Evolutionary conservation across 2,797 vertebrate species (phyloP), one percentile per base, ranked within the genome.

Genomic region (Rhynchotus rufescens): DNA sequence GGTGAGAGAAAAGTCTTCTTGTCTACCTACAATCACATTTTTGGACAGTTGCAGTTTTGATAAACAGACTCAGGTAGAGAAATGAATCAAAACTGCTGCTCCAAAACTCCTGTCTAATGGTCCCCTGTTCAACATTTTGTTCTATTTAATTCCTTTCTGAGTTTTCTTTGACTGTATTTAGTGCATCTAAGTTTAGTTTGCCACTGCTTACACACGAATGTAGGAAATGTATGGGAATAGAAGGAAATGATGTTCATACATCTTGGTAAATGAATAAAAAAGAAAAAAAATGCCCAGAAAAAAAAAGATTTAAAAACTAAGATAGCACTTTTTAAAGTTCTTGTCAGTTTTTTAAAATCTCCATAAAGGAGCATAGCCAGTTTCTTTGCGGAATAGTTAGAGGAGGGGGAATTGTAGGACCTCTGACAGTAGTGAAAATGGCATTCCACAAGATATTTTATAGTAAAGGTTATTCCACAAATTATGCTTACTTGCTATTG

Each of bases 111-210:
- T 30, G 5, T 89, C 56, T 32, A 93, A 57, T 34, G 25, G 56
- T 60, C 74, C 12, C 21, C 22, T 74, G 15, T 85, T 73, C 47
- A 66, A 8, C 4, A n/a, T 79, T 88, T 78, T 77, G 11, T 49
- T 67, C 30, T 67, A 1, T 13, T 88, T 30, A 62, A 71, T 77
- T 71, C 15, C 28, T 82, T 80, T 9, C 4, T 65, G 21, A 60
- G 61, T 90, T 91, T 95, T 79, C 47, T 79, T 59, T 88, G 38
- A 66, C 60, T 78, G 7, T 56, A 19, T 81, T 83, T 83, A 59
- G 9, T 59, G 9, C 51, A 23, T 80, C 51, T 75, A 44, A 69
- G 54, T 89, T 66, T 36, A 90, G 4, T 93, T 92, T 89, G 20
- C 45, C 45, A 86, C 56, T 83, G 23, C 21, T 92, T 87, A 61